Evolutionary conservation across 2,113 vertebrate species (phyloP).

Genomic region (Plecturocebus donacophilus): DNA sequence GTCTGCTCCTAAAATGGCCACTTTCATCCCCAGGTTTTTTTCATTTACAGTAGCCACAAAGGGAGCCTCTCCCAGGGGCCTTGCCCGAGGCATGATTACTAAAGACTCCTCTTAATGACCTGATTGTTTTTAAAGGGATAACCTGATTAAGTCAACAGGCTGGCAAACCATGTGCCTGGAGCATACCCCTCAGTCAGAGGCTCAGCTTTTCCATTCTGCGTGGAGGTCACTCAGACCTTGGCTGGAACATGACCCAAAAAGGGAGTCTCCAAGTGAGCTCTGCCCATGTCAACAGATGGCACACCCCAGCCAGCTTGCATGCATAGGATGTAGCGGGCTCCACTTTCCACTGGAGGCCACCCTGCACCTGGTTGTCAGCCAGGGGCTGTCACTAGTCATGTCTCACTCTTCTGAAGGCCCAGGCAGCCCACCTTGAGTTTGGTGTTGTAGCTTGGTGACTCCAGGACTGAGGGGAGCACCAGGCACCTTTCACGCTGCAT

Average conservation of each 20-base stretch:
- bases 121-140: constrained; percentile 6
- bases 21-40: neutral
- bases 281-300: neutral
- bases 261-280: neutral
- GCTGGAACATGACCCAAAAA: neutral
- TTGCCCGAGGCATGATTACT: neutral
- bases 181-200: neutral
- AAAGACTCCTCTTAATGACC: neutral
- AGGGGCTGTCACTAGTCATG: neutral
- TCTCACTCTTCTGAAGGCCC: neutral
- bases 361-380: neutral
- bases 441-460: neutral
- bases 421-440: neutral
- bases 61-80: neutral
- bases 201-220: neutral
- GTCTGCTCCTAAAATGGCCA: neutral
- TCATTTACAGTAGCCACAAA: neutral
- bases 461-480: neutral
- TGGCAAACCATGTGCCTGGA: neutral
- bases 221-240: neutral
- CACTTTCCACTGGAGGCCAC: neutral
- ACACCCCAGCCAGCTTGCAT: accelerated
- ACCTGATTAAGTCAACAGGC: neutral
- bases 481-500: neutral
- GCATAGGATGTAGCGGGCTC: too few species aligned